phyloP scores from a whole-genome alignment of 2,113 vertebrate species.

The Embiotoca jacksoni region DNA sequence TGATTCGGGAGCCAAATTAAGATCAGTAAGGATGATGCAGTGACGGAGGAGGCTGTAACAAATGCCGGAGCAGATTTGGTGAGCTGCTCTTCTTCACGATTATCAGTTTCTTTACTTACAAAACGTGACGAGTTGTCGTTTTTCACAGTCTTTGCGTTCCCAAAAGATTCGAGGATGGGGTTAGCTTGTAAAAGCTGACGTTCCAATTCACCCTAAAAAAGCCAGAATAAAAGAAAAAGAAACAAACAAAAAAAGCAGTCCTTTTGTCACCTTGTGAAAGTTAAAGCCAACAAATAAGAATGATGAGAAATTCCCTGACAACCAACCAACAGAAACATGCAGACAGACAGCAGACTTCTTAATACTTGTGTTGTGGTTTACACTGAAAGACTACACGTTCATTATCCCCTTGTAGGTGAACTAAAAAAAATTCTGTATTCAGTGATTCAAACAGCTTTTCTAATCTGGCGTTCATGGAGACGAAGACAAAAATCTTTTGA shows the following conservation, averaged over 20 bases:
- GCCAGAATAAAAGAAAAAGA: neutral
- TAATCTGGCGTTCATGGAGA: no score
- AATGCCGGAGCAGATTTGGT: neutral
- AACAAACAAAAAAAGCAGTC: neutral
- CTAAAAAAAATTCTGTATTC: neutral
- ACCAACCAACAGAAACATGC: conserved; percentile 47
- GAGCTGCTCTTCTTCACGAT: neutral
- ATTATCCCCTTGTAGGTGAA: neutral
- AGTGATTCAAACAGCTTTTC: no score
- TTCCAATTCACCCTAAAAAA: conserved; percentile 93
- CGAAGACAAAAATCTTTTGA: no score
- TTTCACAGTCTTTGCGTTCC: conserved; percentile 99
- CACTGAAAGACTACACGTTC: neutral
- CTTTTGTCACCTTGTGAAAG: neutral
- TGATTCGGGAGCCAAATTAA: conserved; percentile 15
- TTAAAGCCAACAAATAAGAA: neutral
- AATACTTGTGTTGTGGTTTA: conserved; percentile 9
- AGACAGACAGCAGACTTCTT: conserved; percentile 32
- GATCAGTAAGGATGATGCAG: neutral
- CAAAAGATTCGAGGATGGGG: conserved; percentile 97
- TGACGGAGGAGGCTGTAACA: neutral
- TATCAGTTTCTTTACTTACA: conserved; percentile 86
- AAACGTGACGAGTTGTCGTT: conserved; percentile 99
- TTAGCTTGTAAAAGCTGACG: conserved; percentile 98
- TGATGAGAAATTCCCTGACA: conserved; percentile 7